Evolutionary conservation across 2,888 invertebrate genomes (phyloP), one percentile per base, ranked within the genome.

Genomic region (Encarsia formosa): DNA sequence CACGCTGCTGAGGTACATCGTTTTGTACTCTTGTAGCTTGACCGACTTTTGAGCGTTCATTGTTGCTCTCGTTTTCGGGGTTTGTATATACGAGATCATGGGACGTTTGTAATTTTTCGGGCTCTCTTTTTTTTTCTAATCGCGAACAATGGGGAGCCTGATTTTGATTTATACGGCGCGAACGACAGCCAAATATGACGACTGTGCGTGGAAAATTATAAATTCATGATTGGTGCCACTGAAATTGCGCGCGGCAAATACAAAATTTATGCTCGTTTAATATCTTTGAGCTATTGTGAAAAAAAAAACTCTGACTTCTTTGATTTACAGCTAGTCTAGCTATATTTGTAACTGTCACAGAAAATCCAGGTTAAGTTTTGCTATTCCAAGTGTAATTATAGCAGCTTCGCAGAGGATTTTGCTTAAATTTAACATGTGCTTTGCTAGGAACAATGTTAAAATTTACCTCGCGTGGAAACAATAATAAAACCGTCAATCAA

Each of bases 131-230:
- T n/a, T 15, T n/a, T 15, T 6, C 15, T 8, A n/a, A 8, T 6
- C 5, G 15, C 54, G 54, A 51, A 72, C 73, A 73, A 73, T 71
- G 39, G n/a, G 63, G 65, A 59, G 64, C n/a, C 69, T 71, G 71
- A 73, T 72, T 73, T 73, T 73, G 73, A 73, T 73, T 73, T 73
- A 73, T 72, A 69, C 67, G 70, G 67, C 68, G 66, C 68, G 67
- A 70, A 65, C 68, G 71, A 68, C 70, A 67, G 67, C 62, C 63
- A 63, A 62, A 59, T n/a, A n/a, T n/a, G n/a, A n/a, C n/a, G n/a
- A n/a, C n/a, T 59, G 64, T 54, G 63, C 64, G 65, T 65, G 64
- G 65, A 64, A 73, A 73, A 72, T 73, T 73, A 73, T 71, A 72
- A 73, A 72, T 73, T 72, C 72, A 73, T 69, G 51, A 54, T 54